Percentiles rank a stretch among this genome's conserved stretches.
phyloP scores from a whole-genome alignment of 1,140 invertebrate species.

The Geopemphigus sp. region DNA sequence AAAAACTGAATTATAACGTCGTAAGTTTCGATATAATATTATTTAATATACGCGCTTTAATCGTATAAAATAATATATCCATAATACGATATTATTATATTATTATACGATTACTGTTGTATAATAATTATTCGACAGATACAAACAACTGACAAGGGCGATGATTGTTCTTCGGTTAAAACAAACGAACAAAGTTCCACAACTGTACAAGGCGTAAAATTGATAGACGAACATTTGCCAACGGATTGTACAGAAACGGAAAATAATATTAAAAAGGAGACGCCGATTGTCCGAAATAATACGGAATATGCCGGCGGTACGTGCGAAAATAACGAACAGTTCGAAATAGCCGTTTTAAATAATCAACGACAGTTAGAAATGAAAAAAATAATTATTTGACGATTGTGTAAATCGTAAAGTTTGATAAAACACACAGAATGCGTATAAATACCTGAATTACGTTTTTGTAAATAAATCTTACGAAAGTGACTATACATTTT shows the following conservation, averaged over 20 bases:
- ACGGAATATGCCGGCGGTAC: neutral
- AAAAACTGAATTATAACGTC: neutral
- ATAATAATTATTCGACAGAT: neutral
- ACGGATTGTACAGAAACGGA: neutral
- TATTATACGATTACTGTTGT: neutral
- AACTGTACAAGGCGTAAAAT: neutral
- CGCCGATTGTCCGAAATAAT: neutral
- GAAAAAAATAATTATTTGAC: neutral
- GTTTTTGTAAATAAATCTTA: no score
- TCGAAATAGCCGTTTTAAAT: constrained; percentile 7
- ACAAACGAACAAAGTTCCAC: neutral
- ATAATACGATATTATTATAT: no score
- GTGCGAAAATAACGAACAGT: neutral
- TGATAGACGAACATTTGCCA: neutral
- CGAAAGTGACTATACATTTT: no score
- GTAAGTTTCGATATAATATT: no score
- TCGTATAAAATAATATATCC: no score
- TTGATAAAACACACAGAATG: no score
- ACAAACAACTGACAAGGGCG: neutral
- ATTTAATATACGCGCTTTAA: no score
- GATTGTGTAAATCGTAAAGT: no score
- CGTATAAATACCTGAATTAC: no score
- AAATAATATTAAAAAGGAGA: neutral
- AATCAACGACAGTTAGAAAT: neutral
- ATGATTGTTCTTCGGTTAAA: neutral